A percentile compares a stretch with the other conserved stretches of the same genome.
Conservation (phyloP, 1,140 invertebrate genomes). For the Microplitis mediator region DNA sequence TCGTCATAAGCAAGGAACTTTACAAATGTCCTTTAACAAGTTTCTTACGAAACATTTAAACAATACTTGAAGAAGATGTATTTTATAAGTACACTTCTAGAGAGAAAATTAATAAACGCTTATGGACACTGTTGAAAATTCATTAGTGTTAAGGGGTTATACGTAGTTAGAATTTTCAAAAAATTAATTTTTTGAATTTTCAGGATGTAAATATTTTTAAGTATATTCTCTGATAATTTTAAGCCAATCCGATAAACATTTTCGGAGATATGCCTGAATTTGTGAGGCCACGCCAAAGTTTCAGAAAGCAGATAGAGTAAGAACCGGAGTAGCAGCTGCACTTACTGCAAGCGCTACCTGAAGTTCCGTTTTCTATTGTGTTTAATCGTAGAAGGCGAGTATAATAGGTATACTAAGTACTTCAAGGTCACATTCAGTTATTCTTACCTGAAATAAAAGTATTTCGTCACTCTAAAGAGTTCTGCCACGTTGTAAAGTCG, state of each 20-base stretch:
- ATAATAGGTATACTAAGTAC: background rate
- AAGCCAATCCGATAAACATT: constrained; percentile 1
- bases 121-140: too few species aligned
- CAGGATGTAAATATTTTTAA: background rate
- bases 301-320: background rate
- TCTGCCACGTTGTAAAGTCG: background rate
- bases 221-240: background rate
- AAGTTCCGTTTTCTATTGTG: background rate
- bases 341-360: background rate
- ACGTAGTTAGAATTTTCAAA: background rate
- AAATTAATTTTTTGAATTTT: background rate
- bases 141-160: background rate
- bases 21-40: too few species aligned
- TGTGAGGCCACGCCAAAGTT: background rate
- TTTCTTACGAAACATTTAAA: too few species aligned
- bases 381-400: background rate
- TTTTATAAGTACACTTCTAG: too few species aligned
- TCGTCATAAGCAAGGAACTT: too few species aligned
- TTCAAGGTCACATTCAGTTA: background rate
- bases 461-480: background rate
- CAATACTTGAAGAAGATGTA: too few species aligned
- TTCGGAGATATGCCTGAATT: background rate
- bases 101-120: background rate
- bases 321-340: background rate
- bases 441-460: background rate